Base-by-base conservation (phyloP, 2,888 invertebrate species). In the Dynastes grantii region DNA sequence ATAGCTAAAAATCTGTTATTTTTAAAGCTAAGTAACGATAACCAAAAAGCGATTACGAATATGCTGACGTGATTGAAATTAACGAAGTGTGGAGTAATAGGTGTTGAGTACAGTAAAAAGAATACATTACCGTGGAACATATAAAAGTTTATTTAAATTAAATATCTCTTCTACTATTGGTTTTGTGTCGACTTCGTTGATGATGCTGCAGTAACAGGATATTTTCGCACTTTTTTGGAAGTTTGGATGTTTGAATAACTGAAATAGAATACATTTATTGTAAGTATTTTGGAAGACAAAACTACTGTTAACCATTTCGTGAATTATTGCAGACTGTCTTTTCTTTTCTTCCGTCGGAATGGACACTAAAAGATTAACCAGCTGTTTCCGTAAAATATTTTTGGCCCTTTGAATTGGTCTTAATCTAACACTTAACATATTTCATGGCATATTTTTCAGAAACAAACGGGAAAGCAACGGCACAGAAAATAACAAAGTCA, bases 201-300 rank as follows among this genome's bases (percentile, higher is more conserved):
- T 89, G 71, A 95, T 95, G 87, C 94, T 95, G 85, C 97, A 90
- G 88, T 93, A 97, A 22, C 96, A 87, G 0, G 95, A 94, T 11
- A 97, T 90, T 78, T 95, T 90, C 61, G 90, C 89, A 64, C 94
- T 92, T 0, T 87, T 85, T 81, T 89, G 87, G 84, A 91, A 93
- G 70, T 88, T 87, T 4, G 90, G 88, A 49, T 91, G 86, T 53
- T 87, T 83, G 65, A 91, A 85, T 58, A 93, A 86, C 92, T 93
- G 81, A 81, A 71, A 67, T 29, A 58, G 1, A 22, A 16, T 58
- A 5, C 2, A 53, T n/a, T 53, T 53, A 53, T n/a, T 5, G 32
- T 37, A 37, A 37, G 32, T 37, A 5, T 5, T 5, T 45, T 11
- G 11, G 45, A 11, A 45, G 32, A 8, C 22, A 64, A 65, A 22